These are phyloP conservation scores for Dryadula phaetusa DNA, from an alignment of 2,888 invertebrate species.

Conservation along the genomic window DNA sequence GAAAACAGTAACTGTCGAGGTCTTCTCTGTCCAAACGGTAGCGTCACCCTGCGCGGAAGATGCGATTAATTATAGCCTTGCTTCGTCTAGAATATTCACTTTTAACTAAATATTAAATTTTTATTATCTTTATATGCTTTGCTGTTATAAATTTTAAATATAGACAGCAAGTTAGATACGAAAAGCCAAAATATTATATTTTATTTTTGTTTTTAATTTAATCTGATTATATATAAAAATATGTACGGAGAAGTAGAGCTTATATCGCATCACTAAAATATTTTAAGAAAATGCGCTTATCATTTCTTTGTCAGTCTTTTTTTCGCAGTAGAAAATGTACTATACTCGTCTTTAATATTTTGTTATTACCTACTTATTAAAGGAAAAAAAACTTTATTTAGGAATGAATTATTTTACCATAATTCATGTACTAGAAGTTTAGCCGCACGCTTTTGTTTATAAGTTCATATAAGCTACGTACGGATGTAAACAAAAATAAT, in stretches of 20 bases:
- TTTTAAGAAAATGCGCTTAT: no score
- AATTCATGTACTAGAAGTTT: neutral
- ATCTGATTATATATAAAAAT: no score
- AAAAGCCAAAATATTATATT: neutral
- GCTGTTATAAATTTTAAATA: neutral
- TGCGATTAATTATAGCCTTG: conserved; percentile 53
- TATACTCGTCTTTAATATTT: no score
- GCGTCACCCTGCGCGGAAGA: conserved; percentile 73
- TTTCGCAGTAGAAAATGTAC: no score
- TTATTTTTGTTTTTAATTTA: neutral
- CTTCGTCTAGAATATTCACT: conserved; percentile 37
- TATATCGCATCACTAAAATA: no score
- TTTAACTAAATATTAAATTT: conserved; percentile 24
- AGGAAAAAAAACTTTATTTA: neutral
- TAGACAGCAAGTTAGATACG: neutral
- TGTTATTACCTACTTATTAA: neutral
- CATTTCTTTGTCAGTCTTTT: no score
- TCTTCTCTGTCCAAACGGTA: conserved; percentile 68
- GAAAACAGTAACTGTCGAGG: conserved; percentile 71
- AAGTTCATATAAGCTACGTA: conserved; percentile 10
- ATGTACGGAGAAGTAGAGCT: no score
- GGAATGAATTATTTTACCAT: neutral
- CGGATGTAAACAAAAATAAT: conserved; percentile 44
- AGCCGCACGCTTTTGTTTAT: conserved; percentile 16
- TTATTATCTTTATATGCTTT: neutral